Conservation (phyloP, 64 coral and sea anemone species). For the Montipora cactus region DNA sequence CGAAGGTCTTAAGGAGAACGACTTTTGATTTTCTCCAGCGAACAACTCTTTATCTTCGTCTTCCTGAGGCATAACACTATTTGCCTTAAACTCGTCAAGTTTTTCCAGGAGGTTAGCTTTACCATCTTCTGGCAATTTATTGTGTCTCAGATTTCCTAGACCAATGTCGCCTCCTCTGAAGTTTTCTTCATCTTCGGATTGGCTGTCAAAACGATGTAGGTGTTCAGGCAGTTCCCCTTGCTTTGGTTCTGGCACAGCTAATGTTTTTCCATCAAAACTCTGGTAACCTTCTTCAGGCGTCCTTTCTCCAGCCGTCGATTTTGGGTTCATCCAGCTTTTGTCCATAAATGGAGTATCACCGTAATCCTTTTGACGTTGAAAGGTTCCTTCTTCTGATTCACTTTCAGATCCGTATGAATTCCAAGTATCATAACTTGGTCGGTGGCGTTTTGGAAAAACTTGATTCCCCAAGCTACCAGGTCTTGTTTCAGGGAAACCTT, state of each 20-base stretch:
- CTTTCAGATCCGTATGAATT: slow-evolving; percentile 18
- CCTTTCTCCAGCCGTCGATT: neutral
- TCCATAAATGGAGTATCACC: slow-evolving; percentile 22
- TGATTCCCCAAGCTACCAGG: neutral
- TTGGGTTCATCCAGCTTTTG: slow-evolving; percentile 45
- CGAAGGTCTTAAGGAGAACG: neutral
- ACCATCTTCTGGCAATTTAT: neutral
- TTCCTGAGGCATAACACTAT: slow-evolving; percentile 5
- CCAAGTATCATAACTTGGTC: neutral
- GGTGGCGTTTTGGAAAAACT: neutral
- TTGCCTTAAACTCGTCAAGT: slow-evolving; percentile 17
- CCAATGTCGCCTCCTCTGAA: neutral
- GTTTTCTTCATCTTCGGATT: neutral
- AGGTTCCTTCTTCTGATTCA: neutral
- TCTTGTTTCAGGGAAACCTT: neutral
- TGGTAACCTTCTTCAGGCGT: neutral
- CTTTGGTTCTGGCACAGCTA: slow-evolving; percentile 24
- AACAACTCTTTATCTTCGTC: slow-evolving; percentile 27
- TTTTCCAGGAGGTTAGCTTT: neutral
- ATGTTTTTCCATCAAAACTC: slow-evolving; percentile 31
- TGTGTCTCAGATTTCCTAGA: neutral
- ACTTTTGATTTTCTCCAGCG: slow-evolving; percentile 1
- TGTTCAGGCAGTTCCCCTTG: neutral
- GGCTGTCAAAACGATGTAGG: neutral
- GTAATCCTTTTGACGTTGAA: slow-evolving; percentile 23